A percentile compares a stretch with the other conserved stretches of the same genome.
Evolutionary conservation across 1,140 invertebrate species (phyloP).

Genomic region (Bombus waltoni): DNA sequence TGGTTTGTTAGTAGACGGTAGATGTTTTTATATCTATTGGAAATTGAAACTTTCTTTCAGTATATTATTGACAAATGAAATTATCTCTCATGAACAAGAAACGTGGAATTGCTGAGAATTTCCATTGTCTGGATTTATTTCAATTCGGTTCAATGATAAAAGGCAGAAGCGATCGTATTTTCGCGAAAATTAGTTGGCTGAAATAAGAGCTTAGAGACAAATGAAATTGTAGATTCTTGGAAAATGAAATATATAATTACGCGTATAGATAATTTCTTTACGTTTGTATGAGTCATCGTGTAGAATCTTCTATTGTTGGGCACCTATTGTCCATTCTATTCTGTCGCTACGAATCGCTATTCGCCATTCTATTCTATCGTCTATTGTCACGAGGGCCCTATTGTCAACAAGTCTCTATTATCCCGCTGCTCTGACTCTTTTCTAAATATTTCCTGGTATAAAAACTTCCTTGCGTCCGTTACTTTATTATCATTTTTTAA

Average conservation of each 20-base stretch:
- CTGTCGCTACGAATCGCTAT: not conserved
- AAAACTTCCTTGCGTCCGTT: not conserved
- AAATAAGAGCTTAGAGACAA: not conserved
- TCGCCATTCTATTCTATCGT: not conserved
- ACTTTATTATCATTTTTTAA: not conserved
- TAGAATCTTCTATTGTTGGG: not conserved
- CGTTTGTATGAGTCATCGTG: not conserved
- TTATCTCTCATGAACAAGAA: too few species aligned
- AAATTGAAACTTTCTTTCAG: too few species aligned
- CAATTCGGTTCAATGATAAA: not conserved
- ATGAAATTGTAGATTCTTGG: not conserved
- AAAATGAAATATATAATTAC: not conserved
- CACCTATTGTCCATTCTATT: not conserved
- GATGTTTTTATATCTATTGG: too few species aligned
- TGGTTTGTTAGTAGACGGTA: too few species aligned
- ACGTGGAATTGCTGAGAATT: not conserved
- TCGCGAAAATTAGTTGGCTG: not conserved
- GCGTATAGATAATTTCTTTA: not conserved
- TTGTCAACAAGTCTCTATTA: slow-evolving; percentile 38
- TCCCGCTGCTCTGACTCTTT: not conserved
- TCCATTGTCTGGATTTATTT: not conserved
- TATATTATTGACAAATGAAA: too few species aligned
- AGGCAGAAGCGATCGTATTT: not conserved
- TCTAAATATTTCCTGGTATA: slow-evolving; percentile 3
- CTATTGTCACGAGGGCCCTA: slow-evolving; percentile 13